Evolutionary conservation across 2,888 invertebrate genomes (phyloP).

Genomic region (Platerodrilus igneus): DNA sequence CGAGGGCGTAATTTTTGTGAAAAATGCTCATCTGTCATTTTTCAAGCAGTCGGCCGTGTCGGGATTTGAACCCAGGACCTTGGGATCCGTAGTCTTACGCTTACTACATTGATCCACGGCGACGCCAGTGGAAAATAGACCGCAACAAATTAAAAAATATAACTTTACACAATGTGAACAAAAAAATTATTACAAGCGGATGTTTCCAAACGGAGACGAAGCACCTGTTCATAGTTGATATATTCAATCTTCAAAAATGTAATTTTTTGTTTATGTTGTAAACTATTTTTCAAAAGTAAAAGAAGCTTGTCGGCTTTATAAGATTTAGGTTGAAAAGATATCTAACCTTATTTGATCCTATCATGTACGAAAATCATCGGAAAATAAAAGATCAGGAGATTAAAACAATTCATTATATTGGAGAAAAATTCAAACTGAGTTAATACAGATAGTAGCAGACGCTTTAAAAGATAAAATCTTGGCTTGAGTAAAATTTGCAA

Average conservation of each 20-base stretch:
- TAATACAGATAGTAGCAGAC: no score
- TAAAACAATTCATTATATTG: slow-evolving; percentile 7
- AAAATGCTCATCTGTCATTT: no score
- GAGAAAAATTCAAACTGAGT: slow-evolving; percentile 7
- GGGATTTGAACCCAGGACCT: no score
- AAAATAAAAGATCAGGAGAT: slow-evolving; percentile 5
- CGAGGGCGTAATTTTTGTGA: no score
- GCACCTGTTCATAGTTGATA: slow-evolving; percentile 4
- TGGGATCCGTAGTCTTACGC: no score
- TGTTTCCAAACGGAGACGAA: slow-evolving; percentile 2
- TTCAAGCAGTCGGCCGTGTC: no score
- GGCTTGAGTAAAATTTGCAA: no score
- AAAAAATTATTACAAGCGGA: slow-evolving; percentile 1
- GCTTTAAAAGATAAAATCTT: no score
- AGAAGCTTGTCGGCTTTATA: no score
- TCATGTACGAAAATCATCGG: slow-evolving; percentile 5
- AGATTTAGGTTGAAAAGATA: slow-evolving; percentile 6
- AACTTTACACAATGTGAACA: not conserved
- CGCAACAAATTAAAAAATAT: no score
- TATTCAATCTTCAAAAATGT: not conserved
- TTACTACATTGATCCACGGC: no score
- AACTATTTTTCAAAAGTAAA: slow-evolving; percentile 2
- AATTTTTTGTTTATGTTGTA: slow-evolving; percentile 6
- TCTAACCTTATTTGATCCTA: slow-evolving; percentile 6
- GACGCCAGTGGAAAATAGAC: no score